Evolutionary conservation across 2,797 vertebrate genomes (phyloP), one percentile per base, ranked within the genome.

Genomic region (Rhodeus uyekii): DNA sequence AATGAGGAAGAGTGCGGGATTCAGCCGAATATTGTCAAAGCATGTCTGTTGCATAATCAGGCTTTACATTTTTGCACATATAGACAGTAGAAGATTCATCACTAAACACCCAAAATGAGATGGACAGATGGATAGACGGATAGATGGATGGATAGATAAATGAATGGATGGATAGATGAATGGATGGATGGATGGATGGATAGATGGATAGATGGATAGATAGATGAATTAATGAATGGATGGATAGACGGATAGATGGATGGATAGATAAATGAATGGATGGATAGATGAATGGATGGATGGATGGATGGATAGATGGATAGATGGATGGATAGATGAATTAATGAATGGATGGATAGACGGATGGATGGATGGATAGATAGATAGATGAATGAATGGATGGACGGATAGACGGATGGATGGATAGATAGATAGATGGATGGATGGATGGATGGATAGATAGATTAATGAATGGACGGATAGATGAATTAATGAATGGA

Each of bases 11-110:
- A 78, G 29, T 55, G n/a, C 0, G 0, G 22, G 78, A 86, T 87
- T 86, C 78, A 77, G 50, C 4, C 34, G 27, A 42, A 42, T 60
- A 36, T 60, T 38, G 58, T 69, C 12, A 32, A 69, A 53, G 24
- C 8, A 69, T 42, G 34, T 79, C 32, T 55, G n/a, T 5, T 39
- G 34, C 48, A n/a, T n/a, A n/a, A n/a, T n/a, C n/a, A 38, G 27
- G 4, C 50, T 72, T 71, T 48, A 9, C 3, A 4, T 18, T 32
- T 61, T 61, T 61, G 61, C 16, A 75, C 61, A 18, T 9, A 18
- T n/a, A 68, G 6, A n/a, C 5, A 22, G 29, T 3, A 39, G 12
- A 67, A 39, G 34, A 39, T 39, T 39, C 19, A 65, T 36, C 12
- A 19, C n/a, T n/a, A n/a, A n/a, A n/a, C n/a, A n/a, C n/a, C n/a